phyloP scores from a whole-genome alignment of 2,113 vertebrate genomes.

The Numenius arquata region DNA sequence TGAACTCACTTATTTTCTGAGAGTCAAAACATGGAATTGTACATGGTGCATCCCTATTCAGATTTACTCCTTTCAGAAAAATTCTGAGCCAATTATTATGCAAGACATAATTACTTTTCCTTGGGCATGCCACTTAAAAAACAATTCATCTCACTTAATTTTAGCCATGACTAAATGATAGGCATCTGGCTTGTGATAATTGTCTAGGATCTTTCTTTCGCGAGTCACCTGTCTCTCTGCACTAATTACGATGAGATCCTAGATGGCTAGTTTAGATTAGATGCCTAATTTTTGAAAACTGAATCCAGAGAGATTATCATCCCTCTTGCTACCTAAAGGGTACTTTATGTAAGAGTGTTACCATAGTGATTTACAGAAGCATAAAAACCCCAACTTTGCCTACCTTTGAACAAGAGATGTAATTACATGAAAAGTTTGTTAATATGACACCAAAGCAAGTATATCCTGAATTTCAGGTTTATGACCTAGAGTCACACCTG shows the following conservation, averaged over 20 bases:
- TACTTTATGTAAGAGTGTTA: not conserved
- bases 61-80: not conserved
- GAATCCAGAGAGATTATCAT: not conserved
- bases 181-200: not conserved
- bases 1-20: not conserved
- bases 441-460: not conserved
- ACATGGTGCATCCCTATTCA: not conserved
- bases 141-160: not conserved
- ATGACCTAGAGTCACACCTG: not conserved
- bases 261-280: not conserved
- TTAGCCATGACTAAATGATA: not conserved
- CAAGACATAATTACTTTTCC: not conserved
- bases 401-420: not conserved
- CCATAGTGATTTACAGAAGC: not conserved
- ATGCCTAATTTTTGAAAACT: not conserved
- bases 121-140: not conserved
- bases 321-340: not conserved
- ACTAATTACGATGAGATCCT: not conserved
- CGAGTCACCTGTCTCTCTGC: not conserved
- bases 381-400: not conserved
- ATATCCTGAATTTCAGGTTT: not conserved
- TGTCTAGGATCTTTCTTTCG: not conserved
- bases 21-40: not conserved
- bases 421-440: not conserved
- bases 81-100: not conserved